Base-by-base conservation (phyloP, 2,113 vertebrate species). In the Microcebus lehilahytsara region DNA sequence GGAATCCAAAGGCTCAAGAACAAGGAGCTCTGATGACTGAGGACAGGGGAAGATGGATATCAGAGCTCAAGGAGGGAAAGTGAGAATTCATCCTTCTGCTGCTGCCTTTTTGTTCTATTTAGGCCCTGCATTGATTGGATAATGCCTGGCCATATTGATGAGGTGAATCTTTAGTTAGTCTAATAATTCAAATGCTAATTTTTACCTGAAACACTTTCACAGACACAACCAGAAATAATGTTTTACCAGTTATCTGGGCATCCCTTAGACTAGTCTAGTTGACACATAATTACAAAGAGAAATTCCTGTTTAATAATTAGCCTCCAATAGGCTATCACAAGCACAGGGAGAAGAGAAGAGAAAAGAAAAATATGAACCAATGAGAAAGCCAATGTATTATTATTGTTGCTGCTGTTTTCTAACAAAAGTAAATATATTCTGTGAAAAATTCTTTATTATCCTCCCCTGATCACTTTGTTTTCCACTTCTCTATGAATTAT, bases 381-480 rank as follows among this genome's bases (percentile, higher is more conserved):
- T 60, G 2, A 49, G 46, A 74, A 9, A 22, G 9, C 2, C 34
- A 78, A 42, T 81, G 13, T 40, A 13, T 42, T 87, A 19, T 42
- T n/a, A 6, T 17, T 94, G 62, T 20, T 85, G 32, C 22, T 62
- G 27, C 10, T 64, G 10, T 17, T 58, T 13, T 60, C 10, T 83
- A 79, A 90, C 4, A 30, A 34, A 62, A 64, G 85, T 67, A 89
- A 92, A 85, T 62, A 17, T 40, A 30, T 92, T 88, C 37, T 9
- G 34, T 81, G 88, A 94, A 74, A 46, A 40, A 77, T 93, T 83
- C 17, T 71, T 97, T 91, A 72, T 89, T 67, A 53, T 64, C 40
- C 12, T 83, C 27, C 25, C 46, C 30, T 88, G 49, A 95, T 56
- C 6, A 77, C 30, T 93, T 3, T 83, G 10, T 85, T 95, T 93